These are phyloP conservation scores for Volucella zonaria DNA, from an alignment of 2,888 invertebrate genomes.

Conservation along the genomic window DNA sequence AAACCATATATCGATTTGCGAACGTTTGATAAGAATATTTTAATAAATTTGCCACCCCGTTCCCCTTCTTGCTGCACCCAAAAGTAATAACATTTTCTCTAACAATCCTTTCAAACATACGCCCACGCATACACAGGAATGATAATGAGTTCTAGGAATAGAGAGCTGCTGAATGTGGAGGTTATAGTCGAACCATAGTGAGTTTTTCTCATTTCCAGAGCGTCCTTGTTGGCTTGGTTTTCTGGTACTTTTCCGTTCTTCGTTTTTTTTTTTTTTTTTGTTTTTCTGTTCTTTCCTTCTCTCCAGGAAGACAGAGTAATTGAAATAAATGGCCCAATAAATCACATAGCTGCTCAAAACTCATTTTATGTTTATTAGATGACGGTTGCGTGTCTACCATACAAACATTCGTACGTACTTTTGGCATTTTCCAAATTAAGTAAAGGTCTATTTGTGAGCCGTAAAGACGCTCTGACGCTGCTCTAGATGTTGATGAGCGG, in stretches of 20 bases:
- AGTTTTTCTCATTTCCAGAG: constrained; percentile 25
- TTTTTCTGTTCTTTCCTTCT: neutral
- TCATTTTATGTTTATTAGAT: constrained; percentile 72
- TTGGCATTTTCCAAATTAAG: constrained; percentile 61
- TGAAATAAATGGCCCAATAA: constrained; percentile 72
- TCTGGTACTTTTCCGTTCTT: too few relatives aligned
- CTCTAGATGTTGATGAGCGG: constrained; percentile 22
- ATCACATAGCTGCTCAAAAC: constrained; percentile 72
- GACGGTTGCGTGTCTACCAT: constrained; percentile 67
- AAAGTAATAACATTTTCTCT: neutral
- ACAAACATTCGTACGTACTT: constrained; percentile 59
- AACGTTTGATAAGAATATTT: neutral
- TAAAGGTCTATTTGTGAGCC: constrained; percentile 36
- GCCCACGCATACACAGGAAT: constrained; percentile 7
- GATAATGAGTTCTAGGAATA: neutral
- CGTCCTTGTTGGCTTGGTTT: constrained; percentile 1
- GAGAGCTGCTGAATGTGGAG: neutral
- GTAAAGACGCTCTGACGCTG: constrained; percentile 15
- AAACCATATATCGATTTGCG: neutral
- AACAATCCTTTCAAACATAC: constrained; percentile 19
- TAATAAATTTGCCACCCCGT: constrained; percentile 1
- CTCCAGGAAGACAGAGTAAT: constrained; percentile 61
- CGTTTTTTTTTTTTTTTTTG: constrained; percentile 21
- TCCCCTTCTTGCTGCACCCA: constrained; percentile 26
- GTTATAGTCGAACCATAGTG: neutral